Evolutionary conservation across 64 coral and sea anemone species (phyloP).

Genomic region (Porites lutea): DNA sequence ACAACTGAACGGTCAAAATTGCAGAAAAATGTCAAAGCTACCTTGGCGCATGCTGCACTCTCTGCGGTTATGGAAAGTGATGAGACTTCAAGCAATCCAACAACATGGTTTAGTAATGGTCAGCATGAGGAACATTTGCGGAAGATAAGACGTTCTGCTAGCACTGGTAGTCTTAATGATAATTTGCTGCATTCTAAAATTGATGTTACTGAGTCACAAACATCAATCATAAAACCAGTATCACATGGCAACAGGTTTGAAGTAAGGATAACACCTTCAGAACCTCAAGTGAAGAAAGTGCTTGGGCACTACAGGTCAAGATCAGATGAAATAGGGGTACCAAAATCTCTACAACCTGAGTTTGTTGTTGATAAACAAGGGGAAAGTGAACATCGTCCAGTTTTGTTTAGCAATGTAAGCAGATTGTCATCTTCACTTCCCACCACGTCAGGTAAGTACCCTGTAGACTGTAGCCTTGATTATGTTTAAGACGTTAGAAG

Average conservation of each 20-base stretch:
- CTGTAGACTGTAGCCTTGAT: not conserved
- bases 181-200: not conserved
- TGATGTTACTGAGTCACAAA: constrained; percentile 5
- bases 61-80: constrained; percentile 86
- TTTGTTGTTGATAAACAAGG: constrained; percentile 18
- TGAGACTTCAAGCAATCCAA: constrained; percentile 51
- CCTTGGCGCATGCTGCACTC: constrained; percentile 85
- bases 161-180: constrained; percentile 24
- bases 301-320: constrained; percentile 83
- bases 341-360: constrained; percentile 30
- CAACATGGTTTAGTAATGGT: constrained; percentile 61
- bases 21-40: constrained; percentile 66
- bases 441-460: constrained; percentile 61
- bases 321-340: constrained; percentile 75
- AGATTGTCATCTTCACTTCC: constrained; percentile 85
- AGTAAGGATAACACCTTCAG: not conserved
- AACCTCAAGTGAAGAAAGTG: constrained; percentile 63
- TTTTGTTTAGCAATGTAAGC: not conserved
- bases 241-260: not conserved
- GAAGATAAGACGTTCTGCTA: constrained; percentile 20
- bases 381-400: not conserved
- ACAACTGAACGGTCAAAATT: constrained; percentile 33
- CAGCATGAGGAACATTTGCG: not conserved
- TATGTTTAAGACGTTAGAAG: no score
- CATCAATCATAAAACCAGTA: not conserved